Evolutionary conservation across 1,140 invertebrate genomes (phyloP).

Genomic region (Episyrphus balteatus): DNA sequence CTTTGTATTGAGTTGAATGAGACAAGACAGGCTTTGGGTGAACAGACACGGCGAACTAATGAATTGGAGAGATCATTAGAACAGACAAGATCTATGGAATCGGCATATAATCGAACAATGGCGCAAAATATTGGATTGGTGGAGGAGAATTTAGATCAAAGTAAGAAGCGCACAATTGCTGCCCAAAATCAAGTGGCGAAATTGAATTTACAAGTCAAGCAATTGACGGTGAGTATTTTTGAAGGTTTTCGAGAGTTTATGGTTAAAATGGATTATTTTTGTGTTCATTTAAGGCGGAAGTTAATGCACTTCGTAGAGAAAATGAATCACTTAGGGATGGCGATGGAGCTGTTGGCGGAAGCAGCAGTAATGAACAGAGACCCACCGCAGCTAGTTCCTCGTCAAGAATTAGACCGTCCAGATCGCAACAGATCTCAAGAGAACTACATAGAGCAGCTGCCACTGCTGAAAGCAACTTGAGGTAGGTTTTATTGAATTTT

Average conservation of each 20-base stretch:
- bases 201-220: conserved; percentile 47
- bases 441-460: conserved; percentile 49
- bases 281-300: conserved; percentile 25
- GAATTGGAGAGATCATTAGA: conserved; percentile 44
- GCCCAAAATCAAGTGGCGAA: conserved; percentile 44
- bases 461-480: conserved; percentile 51
- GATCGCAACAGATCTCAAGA: conserved; percentile 27
- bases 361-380: conserved; percentile 9
- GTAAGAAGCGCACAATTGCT: conserved; percentile 42
- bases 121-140: conserved; percentile 47
- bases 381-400: conserved; percentile 13
- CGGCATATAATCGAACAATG: conserved; percentile 38
- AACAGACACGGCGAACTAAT: conserved; percentile 41
- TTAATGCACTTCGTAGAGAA: conserved; percentile 36
- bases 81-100: conserved; percentile 38
- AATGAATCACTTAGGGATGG: conserved; percentile 33
- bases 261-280: conserved; percentile 1
- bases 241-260: background rate
- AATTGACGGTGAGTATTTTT: conserved; percentile 42
- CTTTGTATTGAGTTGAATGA: conserved; percentile 45
- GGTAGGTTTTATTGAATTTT: conserved; percentile 37
- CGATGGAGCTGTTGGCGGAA: conserved; percentile 15
- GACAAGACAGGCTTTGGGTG: conserved; percentile 39
- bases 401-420: conserved; percentile 13
- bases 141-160: conserved; percentile 46